A percentile compares a stretch with the other conserved stretches of the same genome.
These are phyloP conservation scores for Drosophila nr. perissopoda DNA, from an alignment of 2,888 invertebrate species.

Conservation along the genomic window DNA sequence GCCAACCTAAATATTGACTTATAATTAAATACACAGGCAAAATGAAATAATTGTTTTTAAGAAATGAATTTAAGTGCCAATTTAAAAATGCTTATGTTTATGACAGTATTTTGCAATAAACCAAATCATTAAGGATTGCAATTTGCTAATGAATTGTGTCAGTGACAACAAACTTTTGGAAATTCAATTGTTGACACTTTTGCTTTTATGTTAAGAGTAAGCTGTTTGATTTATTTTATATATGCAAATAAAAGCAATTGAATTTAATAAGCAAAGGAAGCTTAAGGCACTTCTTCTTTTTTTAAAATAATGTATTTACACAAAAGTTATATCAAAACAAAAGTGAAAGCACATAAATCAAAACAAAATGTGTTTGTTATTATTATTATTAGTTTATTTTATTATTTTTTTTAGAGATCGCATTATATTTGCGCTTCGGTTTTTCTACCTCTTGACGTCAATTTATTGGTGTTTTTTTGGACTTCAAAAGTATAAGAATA, in stretches of 20 bases:
- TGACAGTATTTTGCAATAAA: neutral
- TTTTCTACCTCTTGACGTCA: slow-evolving; percentile 23
- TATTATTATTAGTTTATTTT: neutral
- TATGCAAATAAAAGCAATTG: neutral
- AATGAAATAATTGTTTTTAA: slow-evolving; percentile 8
- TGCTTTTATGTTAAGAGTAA: neutral
- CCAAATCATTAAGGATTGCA: neutral
- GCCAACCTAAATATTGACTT: slow-evolving; percentile 5
- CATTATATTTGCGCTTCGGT: slow-evolving; percentile 3
- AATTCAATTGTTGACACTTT: neutral
- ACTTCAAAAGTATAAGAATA: neutral
- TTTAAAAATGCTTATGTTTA: neutral
- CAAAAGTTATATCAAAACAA: neutral
- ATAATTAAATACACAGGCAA: neutral
- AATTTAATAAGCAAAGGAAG: neutral
- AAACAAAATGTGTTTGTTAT: neutral
- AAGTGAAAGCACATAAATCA: neutral
- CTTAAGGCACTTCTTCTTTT: neutral
- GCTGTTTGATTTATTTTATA: neutral
- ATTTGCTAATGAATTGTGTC: neutral
- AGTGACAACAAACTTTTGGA: neutral
- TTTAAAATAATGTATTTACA: neutral
- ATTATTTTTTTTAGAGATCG: neutral
- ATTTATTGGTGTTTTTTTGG: slow-evolving; percentile 11
- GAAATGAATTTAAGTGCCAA: neutral